Percentiles rank a stretch among this genome's conserved stretches.
These are phyloP conservation scores for Micoletzkya japonica DNA, from an alignment of 2,888 invertebrate genomes.

Conservation along the genomic window DNA sequence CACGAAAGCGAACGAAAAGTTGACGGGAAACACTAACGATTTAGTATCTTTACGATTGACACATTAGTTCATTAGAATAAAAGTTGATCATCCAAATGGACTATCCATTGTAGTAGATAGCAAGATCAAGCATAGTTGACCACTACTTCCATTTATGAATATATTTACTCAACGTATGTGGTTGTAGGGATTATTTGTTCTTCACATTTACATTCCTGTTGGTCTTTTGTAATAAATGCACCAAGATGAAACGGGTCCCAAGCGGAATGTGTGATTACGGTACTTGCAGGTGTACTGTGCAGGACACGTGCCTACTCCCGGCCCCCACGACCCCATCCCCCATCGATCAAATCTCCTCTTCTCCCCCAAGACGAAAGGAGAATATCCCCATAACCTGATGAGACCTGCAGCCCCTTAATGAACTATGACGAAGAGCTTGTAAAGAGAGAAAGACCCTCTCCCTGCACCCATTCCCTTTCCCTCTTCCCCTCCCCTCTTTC, in stretches of 20 bases:
- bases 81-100: too few species aligned
- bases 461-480: background rate
- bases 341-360: slow-evolving; percentile 64
- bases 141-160: too few species aligned
- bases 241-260: background rate
- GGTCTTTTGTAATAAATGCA: slow-evolving; percentile 4
- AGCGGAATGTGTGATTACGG: background rate
- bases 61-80: too few species aligned
- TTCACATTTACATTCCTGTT: too few species aligned
- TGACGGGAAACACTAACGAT: too few species aligned
- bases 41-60: too few species aligned
- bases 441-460: background rate
- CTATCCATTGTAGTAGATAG: too few species aligned
- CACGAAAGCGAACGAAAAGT: too few species aligned
- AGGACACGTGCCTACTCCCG: slow-evolving; percentile 64
- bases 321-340: slow-evolving; percentile 64
- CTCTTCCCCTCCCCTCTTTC: background rate
- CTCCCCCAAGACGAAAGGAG: slow-evolving; percentile 64
- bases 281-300: slow-evolving; percentile 63
- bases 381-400: slow-evolving; percentile 63
- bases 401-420: slow-evolving; percentile 51
- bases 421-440: background rate
- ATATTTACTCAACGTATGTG: too few species aligned
- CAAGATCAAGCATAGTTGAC: too few species aligned
- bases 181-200: too few species aligned